Evolutionary conservation across 2,113 vertebrate species (phyloP), one percentile per base, ranked within the genome.

Genomic region (Hippocampus guttulatus): DNA sequence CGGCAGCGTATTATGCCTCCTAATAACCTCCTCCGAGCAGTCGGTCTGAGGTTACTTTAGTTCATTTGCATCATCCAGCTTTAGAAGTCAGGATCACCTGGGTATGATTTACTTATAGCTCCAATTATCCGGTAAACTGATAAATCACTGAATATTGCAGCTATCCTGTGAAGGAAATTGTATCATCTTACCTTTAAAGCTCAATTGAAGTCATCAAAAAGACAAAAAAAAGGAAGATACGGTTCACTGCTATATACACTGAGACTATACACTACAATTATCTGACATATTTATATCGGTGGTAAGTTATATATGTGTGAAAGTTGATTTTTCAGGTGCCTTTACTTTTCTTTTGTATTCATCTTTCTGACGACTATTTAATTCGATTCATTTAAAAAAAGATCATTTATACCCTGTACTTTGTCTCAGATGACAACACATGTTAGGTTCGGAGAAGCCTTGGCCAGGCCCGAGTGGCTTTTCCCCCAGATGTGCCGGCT

Each of bases 11-110:
- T 45, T 75, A 25, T 8, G 74, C 74, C 76, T 81, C 15, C 27
- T 15, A 89, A 82, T 91, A 90, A 91, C 89, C 88, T 86, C 25
- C 2, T 11, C 14, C 23, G 8, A 20, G 2, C 63, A 81, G 67
- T 30, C 55, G 67, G 70, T 9, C 0, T 27, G 15, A 75, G 86
- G 85, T 88, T 87, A 87, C 84, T 84, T 49, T n/a, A 80, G 85
- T 90, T 82, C 79, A 88, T 76, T 68, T 82, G 41, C 3, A 23
- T 64, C 54, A 33, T 27, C 49, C 71, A 78, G 55, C 52, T 69
- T 77, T 72, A 69, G 68, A 54, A 66, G 1, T 58, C 27, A 68
- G 27, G 74, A 40, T 23, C 12, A 64, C 21, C 38, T 43, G 10
- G 55, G 5, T 27, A 57, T 25, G n/a, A 57, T 11, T 57, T 25